phyloP scores from a whole-genome alignment of 2,797 vertebrate genomes.

The Myioborus miniatus region DNA sequence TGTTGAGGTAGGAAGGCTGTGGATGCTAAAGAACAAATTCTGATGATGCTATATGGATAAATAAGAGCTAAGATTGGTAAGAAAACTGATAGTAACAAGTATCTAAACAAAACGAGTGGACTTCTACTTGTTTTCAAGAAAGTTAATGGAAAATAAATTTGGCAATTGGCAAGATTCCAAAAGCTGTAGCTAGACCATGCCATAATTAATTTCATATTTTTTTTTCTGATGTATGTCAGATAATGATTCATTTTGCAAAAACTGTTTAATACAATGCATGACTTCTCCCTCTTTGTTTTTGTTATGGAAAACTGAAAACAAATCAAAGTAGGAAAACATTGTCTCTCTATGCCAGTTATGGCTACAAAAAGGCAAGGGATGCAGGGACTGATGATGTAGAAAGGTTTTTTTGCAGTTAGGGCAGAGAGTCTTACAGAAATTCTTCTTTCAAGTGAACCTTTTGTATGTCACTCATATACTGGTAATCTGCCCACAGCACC shows the following conservation, averaged over 20 bases:
- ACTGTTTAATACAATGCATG: neutral
- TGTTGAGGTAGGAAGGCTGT: neutral
- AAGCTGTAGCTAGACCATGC: neutral
- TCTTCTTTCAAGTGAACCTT: neutral
- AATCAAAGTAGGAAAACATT: neutral
- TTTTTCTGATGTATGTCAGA: neutral
- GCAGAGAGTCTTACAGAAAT: neutral
- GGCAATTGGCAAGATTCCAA: neutral
- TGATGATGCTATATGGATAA: neutral
- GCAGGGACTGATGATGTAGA: neutral
- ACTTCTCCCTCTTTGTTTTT: neutral
- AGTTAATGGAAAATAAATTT: neutral
- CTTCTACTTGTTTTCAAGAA: neutral
- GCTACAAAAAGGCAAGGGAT: neutral
- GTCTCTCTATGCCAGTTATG: neutral
- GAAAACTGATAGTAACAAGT: neutral
- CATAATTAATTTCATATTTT: neutral
- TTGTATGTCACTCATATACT: neutral
- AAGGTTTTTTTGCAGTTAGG: neutral
- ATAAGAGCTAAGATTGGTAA: neutral
- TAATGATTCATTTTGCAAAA: constrained; percentile 9
- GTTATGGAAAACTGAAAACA: neutral
- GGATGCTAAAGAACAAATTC: neutral
- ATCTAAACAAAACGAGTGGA: neutral
- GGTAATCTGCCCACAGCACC: neutral